Percentiles rank a stretch among this genome's conserved stretches.
Evolutionary conservation across 1,140 invertebrate genomes (phyloP).

Genomic region (Panagrolaimus sp.): DNA sequence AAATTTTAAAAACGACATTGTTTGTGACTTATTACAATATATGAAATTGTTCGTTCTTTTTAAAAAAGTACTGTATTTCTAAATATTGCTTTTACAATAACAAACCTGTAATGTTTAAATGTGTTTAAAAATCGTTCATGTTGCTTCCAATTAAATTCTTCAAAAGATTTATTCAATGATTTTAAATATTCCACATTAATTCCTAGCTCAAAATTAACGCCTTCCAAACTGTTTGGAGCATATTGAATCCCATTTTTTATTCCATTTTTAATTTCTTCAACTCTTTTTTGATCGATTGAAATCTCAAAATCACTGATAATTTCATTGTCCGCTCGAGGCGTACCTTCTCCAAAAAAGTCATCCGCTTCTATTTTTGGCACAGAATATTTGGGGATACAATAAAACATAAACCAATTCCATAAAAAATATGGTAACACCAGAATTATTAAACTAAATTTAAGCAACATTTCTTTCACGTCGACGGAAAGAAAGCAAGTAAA

Average conservation of each 20-base stretch:
- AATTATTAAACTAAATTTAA: background rate
- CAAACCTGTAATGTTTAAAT: slow-evolving; percentile 40
- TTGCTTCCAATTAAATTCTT: slow-evolving; percentile 41
- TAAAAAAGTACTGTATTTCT: background rate
- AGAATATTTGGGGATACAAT: background rate
- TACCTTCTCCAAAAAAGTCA: slow-evolving; percentile 15
- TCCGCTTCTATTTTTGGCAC: background rate
- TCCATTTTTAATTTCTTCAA: background rate
- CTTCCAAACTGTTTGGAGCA: background rate
- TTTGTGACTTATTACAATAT: too few species aligned
- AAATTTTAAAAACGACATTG: too few species aligned
- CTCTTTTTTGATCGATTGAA: background rate
- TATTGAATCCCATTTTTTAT: slow-evolving; percentile 8
- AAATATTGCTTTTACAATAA: too few species aligned
- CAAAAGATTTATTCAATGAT: slow-evolving; percentile 25
- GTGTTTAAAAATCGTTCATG: slow-evolving; percentile 41
- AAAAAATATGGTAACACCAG: background rate
- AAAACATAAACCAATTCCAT: background rate
- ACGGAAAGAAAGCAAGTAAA: too few species aligned
- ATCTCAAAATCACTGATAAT: slow-evolving; percentile 15
- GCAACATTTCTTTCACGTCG: too few species aligned
- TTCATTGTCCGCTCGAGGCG: background rate
- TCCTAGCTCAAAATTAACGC: slow-evolving; percentile 12
- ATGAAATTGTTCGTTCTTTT: too few species aligned
- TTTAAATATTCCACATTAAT: slow-evolving; percentile 24